A percentile compares a stretch with the other conserved stretches of the same genome.
Conservation (phyloP, 2,797 vertebrate genomes). For the Hydrophis major region DNA sequence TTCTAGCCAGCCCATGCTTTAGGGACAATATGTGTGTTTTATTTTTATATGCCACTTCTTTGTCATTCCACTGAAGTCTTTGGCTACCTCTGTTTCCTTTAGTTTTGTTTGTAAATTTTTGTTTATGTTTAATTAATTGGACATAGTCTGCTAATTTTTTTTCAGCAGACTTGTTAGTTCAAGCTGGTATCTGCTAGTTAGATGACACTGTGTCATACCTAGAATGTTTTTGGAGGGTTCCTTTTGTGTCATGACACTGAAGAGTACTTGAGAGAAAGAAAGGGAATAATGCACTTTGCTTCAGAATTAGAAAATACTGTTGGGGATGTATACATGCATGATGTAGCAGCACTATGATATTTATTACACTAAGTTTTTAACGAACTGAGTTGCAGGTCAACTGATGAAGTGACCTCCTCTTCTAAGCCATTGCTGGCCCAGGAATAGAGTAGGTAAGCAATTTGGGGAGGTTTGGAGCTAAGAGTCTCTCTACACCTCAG, state of each 20-base stretch:
- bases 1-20: conserved; percentile 54
- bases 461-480: conserved; percentile 67
- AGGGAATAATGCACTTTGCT: conserved; percentile 83
- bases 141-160: conserved; percentile 61
- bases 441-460: conserved; percentile 69
- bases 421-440: conserved; percentile 67
- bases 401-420: conserved; percentile 64
- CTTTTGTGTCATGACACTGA: conserved; percentile 66
- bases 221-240: conserved; percentile 64
- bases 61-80: conserved; percentile 80
- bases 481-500: conserved; percentile 76
- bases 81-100: conserved; percentile 85
- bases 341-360: conserved; percentile 87
- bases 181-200: conserved; percentile 63
- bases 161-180: conserved; percentile 51
- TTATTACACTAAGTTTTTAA: conserved; percentile 83
- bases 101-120: conserved; percentile 46
- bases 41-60: conserved; percentile 64
- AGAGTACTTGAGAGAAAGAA: conserved; percentile 69
- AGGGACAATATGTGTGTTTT: conserved; percentile 63
- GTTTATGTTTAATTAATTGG: conserved; percentile 58
- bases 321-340: conserved; percentile 79
- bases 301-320: conserved; percentile 81
- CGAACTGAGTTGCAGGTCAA: conserved; percentile 77
- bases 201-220: conserved; percentile 68